Percentiles rank a stretch among this genome's conserved stretches.
phyloP scores from a whole-genome alignment of 2,888 invertebrate genomes.

The Scelioninae gen. 2 region DNA sequence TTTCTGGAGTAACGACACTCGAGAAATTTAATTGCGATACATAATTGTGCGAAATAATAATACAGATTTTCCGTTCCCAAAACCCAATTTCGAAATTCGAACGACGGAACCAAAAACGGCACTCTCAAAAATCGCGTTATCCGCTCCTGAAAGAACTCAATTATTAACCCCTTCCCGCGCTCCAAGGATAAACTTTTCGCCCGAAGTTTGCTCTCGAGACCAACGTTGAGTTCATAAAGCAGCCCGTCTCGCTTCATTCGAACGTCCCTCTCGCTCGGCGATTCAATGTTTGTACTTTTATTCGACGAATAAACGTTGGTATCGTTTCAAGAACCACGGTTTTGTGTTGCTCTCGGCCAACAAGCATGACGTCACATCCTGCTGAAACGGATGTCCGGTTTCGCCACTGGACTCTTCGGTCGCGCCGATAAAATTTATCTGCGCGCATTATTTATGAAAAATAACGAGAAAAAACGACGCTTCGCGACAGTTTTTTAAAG shows the following conservation, averaged over 20 bases:
- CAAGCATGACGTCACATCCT: slow-evolving; percentile 73
- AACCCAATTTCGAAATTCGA: no score
- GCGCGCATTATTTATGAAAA: slow-evolving; percentile 53
- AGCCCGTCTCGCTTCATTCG: slow-evolving; percentile 25
- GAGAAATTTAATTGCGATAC: no score
- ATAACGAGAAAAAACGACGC: slow-evolving; percentile 27
- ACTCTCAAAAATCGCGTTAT: no score
- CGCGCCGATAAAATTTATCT: slow-evolving; percentile 68
- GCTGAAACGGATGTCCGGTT: slow-evolving; percentile 74
- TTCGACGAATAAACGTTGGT: slow-evolving; percentile 58
- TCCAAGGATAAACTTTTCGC: neutral
- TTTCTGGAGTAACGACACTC: no score
- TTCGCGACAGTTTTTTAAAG: no score
- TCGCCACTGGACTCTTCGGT: slow-evolving; percentile 71
- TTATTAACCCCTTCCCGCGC: no score
- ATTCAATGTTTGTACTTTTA: slow-evolving; percentile 55
- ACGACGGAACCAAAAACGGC: no score
- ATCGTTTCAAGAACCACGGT: slow-evolving; percentile 55
- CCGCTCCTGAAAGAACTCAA: no score
- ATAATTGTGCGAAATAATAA: no score
- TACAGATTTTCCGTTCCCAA: no score
- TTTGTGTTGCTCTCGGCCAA: slow-evolving; percentile 58
- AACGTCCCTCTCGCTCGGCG: slow-evolving; percentile 31
- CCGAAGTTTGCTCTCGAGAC: neutral
- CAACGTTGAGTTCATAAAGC: neutral